Conservation (phyloP, 2,888 invertebrate genomes). For the Cephus runcator region DNA sequence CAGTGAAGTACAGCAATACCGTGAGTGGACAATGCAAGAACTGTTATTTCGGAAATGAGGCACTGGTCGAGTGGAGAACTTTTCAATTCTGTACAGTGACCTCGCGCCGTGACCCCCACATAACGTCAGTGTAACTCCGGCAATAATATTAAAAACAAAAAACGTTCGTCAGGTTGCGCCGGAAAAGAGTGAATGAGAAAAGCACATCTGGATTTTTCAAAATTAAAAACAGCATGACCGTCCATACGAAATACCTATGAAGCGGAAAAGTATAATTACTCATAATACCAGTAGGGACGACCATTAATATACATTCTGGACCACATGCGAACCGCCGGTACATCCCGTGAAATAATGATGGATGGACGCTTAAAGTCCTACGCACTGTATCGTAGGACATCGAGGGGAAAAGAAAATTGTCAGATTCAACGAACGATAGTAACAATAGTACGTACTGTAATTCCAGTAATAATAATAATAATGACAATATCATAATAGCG, state of each 20-base stretch:
- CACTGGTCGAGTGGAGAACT: background rate
- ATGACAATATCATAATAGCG: background rate
- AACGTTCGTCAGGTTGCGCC: constrained; percentile 17
- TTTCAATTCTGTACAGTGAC: background rate
- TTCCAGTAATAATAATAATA: background rate
- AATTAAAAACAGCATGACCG: background rate
- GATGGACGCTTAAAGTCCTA: background rate
- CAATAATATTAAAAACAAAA: background rate
- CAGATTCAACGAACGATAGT: background rate
- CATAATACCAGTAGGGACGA: constrained; percentile 29
- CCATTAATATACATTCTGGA: constrained; percentile 46
- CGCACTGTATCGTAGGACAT: background rate
- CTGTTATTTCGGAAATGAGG: background rate
- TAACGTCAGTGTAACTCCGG: background rate
- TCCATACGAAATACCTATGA: constrained; percentile 8
- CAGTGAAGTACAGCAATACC: background rate
- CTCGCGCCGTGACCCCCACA: constrained; percentile 1
- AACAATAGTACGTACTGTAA: background rate
- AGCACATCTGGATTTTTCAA: background rate
- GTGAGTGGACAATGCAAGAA: background rate
- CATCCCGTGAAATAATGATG: background rate
- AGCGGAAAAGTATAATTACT: constrained; percentile 43
- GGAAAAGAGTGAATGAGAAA: background rate
- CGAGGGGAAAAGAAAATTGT: background rate
- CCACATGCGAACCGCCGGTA: constrained; percentile 22